Conservation (phyloP, 2,888 invertebrate species). For the Odontomyia ornata region DNA sequence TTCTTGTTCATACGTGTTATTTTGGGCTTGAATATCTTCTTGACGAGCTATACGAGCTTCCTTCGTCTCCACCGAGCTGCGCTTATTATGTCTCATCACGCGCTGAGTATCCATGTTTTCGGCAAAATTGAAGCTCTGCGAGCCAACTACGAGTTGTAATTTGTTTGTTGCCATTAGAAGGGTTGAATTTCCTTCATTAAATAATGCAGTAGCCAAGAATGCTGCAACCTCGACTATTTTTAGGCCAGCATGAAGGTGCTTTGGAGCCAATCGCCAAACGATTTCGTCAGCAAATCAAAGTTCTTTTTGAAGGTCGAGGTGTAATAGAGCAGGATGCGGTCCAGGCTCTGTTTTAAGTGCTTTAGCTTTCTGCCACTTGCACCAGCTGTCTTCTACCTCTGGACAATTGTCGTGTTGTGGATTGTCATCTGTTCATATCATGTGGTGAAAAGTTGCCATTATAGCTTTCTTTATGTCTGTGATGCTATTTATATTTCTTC, state of each 20-base stretch:
- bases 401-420: conserved; percentile 54
- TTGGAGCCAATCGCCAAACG: neutral
- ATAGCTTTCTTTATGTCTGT: conserved; percentile 52
- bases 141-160: neutral
- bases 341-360: neutral
- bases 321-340: neutral
- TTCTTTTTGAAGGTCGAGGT: neutral
- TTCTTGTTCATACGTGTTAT: too few species aligned
- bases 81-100: neutral
- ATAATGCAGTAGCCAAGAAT: neutral
- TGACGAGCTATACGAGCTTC: too few species aligned
- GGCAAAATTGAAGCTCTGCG: neutral
- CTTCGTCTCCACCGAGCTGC: too few species aligned
- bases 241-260: too few species aligned
- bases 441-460: conserved; percentile 52
- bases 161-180: neutral
- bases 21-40: too few species aligned
- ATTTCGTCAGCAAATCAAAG: neutral
- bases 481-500: conserved; percentile 50
- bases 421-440: conserved; percentile 52
- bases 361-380: neutral
- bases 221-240: neutral
- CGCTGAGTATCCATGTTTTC: neutral
- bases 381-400: neutral
- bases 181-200: neutral